Conservation (phyloP, 2,888 invertebrate species). For the Oxytorus armatus region DNA sequence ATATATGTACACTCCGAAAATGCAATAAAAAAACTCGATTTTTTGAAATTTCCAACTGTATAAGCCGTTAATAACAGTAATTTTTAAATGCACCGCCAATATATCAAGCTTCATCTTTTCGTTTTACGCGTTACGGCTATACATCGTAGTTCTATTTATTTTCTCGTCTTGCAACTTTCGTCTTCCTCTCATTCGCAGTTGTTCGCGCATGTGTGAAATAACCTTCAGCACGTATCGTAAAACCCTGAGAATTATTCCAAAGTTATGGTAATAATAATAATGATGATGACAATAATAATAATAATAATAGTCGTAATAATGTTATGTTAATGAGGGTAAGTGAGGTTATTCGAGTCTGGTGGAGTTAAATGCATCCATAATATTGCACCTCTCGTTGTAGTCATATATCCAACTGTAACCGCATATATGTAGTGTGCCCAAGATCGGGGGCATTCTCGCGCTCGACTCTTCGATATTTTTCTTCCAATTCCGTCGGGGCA, state of each 20-base stretch:
- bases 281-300: conserved; percentile 10
- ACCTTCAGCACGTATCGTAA: conserved; percentile 27
- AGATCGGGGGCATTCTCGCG: too few relatives aligned
- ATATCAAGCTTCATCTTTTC: not conserved
- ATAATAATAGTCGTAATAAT: conserved; percentile 47
- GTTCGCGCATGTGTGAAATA: conserved; percentile 12
- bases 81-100: too few relatives aligned
- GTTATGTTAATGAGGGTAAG: conserved; percentile 52
- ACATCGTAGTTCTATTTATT: not conserved
- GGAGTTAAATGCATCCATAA: conserved; percentile 28
- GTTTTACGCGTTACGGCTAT: too few relatives aligned
- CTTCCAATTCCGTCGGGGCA: conserved; percentile 3
- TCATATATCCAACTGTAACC: conserved; percentile 8
- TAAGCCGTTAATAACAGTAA: too few relatives aligned
- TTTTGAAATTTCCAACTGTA: too few relatives aligned
- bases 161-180: conserved; percentile 1
- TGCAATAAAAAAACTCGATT: too few relatives aligned
- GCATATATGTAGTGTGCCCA: too few relatives aligned
- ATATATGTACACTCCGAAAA: too few relatives aligned
- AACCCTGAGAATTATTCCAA: conserved; percentile 28
- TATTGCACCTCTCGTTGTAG: not conserved
- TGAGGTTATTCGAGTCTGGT: conserved; percentile 45
- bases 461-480: conserved; percentile 13
- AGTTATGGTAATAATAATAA: conserved; percentile 30
- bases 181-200: not conserved